These are phyloP conservation scores for Otolemur garnettii DNA, from an alignment of 2,113 vertebrate species.

Conservation along the genomic window DNA sequence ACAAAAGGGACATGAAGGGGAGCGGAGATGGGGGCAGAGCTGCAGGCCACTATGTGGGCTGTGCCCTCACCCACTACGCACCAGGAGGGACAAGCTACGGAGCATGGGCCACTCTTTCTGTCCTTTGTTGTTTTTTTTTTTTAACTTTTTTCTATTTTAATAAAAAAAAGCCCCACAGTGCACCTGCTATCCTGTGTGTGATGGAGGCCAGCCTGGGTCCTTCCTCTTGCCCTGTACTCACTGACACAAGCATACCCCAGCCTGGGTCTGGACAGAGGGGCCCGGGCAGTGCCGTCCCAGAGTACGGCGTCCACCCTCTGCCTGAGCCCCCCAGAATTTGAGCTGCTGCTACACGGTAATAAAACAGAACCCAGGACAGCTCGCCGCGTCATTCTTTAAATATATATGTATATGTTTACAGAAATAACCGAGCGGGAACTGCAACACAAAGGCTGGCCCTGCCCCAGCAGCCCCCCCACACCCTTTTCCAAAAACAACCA, in stretches of 20 bases:
- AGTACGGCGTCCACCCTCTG: background rate
- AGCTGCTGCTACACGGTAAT: constrained; percentile 90
- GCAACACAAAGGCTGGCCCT: constrained; percentile 85
- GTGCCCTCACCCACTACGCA: background rate
- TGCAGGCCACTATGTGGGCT: constrained; percentile 38
- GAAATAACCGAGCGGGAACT: constrained; percentile 94
- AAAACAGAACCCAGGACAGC: constrained; percentile 94
- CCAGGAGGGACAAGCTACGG: background rate
- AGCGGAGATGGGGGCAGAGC: constrained; percentile 31
- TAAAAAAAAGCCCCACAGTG: constrained; percentile 86
- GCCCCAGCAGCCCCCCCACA: constrained; percentile 73
- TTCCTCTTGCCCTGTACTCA: background rate
- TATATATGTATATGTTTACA: constrained; percentile 87
- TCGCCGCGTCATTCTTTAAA: constrained; percentile 88
- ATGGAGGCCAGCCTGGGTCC: background rate
- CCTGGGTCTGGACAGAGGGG: background rate
- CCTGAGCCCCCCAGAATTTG: constrained; percentile 77
- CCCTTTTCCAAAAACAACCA: constrained; percentile 84
- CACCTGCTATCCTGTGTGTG: background rate
- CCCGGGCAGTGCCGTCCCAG: background rate
- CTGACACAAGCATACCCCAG: background rate
- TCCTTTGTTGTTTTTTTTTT: constrained; percentile 44
- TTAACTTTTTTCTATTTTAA: constrained; percentile 65
- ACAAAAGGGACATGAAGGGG: background rate
- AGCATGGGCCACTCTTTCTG: background rate